A percentile compares a stretch with the other conserved stretches of the same genome.
These are phyloP conservation scores for Apamea epomidion DNA, from an alignment of 2,888 invertebrate species.

Conservation along the genomic window DNA sequence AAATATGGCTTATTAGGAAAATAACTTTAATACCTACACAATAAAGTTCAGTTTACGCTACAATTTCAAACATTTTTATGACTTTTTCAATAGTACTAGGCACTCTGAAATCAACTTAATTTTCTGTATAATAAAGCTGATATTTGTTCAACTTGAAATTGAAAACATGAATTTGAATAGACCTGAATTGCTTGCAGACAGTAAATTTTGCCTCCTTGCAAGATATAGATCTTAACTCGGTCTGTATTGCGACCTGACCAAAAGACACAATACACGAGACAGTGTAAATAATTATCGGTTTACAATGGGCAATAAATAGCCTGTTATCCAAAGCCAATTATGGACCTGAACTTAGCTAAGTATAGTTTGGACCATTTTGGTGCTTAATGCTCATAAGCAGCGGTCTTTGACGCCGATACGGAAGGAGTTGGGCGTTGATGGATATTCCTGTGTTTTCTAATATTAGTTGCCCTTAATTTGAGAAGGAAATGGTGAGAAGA, in stretches of 20 bases:
- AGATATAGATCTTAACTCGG: neutral
- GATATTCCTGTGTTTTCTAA: slow-evolving; percentile 42
- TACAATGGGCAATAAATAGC: slow-evolving; percentile 32
- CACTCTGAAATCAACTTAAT: too few relatives aligned
- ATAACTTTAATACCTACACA: too few relatives aligned
- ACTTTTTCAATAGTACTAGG: too few relatives aligned
- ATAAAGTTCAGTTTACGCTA: too few relatives aligned
- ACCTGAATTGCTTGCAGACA: neutral
- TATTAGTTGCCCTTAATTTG: slow-evolving; percentile 49
- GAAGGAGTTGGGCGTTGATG: slow-evolving; percentile 35
- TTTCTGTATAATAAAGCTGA: too few relatives aligned
- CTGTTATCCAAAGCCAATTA: slow-evolving; percentile 25
- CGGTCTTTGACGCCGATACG: slow-evolving; percentile 31
- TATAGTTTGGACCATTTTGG: slow-evolving; percentile 5
- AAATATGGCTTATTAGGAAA: too few relatives aligned
- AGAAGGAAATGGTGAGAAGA: slow-evolving; percentile 22
- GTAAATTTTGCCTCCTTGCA: neutral
- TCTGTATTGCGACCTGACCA: neutral
- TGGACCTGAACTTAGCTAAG: neutral
- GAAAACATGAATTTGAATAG: too few relatives aligned
- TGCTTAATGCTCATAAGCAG: slow-evolving; percentile 21
- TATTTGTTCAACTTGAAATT: too few relatives aligned
- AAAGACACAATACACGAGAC: neutral
- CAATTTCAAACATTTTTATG: too few relatives aligned
- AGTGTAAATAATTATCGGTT: slow-evolving; percentile 22